These are phyloP conservation scores for Ifrita kowaldi DNA, from an alignment of 2,113 vertebrate species.

Conservation along the genomic window DNA sequence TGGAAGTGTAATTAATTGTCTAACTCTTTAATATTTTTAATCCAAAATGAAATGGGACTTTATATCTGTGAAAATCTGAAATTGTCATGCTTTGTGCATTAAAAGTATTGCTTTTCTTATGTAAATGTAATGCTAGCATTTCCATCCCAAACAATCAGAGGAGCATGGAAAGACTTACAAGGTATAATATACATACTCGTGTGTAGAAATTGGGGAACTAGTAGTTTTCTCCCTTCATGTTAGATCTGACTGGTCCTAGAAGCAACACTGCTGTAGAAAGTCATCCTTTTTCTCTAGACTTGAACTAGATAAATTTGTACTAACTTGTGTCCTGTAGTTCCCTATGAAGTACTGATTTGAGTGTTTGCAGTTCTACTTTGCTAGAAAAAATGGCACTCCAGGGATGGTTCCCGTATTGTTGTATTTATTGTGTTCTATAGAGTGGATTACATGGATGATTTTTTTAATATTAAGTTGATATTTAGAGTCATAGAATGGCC, in stretches of 20 bases:
- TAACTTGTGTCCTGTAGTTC: slow-evolving; percentile 34
- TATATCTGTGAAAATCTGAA: slow-evolving; percentile 31
- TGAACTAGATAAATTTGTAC: slow-evolving; percentile 27
- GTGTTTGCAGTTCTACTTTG: slow-evolving; percentile 10
- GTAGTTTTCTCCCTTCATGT: slow-evolving; percentile 52
- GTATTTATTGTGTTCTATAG: neutral
- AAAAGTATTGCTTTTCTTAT: slow-evolving; percentile 66
- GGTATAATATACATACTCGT: slow-evolving; percentile 73
- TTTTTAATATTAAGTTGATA: neutral
- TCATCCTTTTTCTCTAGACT: slow-evolving; percentile 27
- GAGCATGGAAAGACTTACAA: slow-evolving; percentile 74
- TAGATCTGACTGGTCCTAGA: slow-evolving; percentile 55
- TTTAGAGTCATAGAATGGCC: neutral
- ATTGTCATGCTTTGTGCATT: slow-evolving; percentile 61
- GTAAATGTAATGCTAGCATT: slow-evolving; percentile 73
- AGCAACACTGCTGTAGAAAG: slow-evolving; percentile 14
- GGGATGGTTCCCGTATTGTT: neutral
- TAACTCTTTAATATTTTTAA: slow-evolving; percentile 42
- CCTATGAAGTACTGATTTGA: slow-evolving; percentile 7
- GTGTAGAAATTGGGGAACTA: slow-evolving; percentile 67
- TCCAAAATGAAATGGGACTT: slow-evolving; percentile 23
- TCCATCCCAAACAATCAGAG: slow-evolving; percentile 77
- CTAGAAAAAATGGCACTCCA: neutral
- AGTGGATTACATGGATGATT: neutral
- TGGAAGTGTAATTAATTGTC: slow-evolving; percentile 41